phyloP scores from a whole-genome alignment of 2,888 invertebrate species.

The Conistra vaccinii region DNA sequence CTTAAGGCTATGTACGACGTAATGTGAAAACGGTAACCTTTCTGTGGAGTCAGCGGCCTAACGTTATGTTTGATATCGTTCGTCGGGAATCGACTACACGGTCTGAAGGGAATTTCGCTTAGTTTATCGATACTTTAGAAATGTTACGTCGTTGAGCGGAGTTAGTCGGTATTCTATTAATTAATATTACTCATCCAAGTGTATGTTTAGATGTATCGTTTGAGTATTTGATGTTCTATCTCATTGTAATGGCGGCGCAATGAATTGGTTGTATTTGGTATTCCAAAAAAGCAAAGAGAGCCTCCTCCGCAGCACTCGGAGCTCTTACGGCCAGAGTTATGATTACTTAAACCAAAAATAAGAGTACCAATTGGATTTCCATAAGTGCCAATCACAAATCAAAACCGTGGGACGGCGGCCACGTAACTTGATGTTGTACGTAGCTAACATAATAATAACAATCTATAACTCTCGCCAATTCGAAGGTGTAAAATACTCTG shows the following conservation, averaged over 20 bases:
- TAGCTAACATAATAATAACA: constrained; percentile 58
- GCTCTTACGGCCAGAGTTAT: constrained; percentile 37
- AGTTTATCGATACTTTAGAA: constrained; percentile 56
- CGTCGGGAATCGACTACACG: constrained; percentile 55
- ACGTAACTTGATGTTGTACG: constrained; percentile 49
- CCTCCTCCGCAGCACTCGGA: background rate
- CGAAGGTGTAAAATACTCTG: constrained; percentile 63
- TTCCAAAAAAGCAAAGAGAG: constrained; percentile 21
- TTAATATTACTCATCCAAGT: constrained; percentile 27
- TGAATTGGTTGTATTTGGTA: constrained; percentile 25
- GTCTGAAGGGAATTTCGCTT: constrained; percentile 46
- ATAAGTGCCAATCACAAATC: constrained; percentile 55
- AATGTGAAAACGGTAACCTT: constrained; percentile 70
- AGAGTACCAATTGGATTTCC: constrained; percentile 55
- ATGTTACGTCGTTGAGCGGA: constrained; percentile 21
- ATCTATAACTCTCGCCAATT: constrained; percentile 62
- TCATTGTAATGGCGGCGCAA: background rate
- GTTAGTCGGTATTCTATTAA: constrained; percentile 32
- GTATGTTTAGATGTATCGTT: constrained; percentile 3
- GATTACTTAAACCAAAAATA: constrained; percentile 48
- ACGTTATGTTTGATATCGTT: constrained; percentile 63
- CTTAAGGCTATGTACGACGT: constrained; percentile 62
- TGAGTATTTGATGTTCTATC: constrained; percentile 27
- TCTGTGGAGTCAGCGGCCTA: constrained; percentile 56
- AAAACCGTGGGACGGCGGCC: constrained; percentile 52